Evolutionary conservation across 2,888 invertebrate species (phyloP), one percentile per base, ranked within the genome.

Genomic region (Dastarcus helophoroides): DNA sequence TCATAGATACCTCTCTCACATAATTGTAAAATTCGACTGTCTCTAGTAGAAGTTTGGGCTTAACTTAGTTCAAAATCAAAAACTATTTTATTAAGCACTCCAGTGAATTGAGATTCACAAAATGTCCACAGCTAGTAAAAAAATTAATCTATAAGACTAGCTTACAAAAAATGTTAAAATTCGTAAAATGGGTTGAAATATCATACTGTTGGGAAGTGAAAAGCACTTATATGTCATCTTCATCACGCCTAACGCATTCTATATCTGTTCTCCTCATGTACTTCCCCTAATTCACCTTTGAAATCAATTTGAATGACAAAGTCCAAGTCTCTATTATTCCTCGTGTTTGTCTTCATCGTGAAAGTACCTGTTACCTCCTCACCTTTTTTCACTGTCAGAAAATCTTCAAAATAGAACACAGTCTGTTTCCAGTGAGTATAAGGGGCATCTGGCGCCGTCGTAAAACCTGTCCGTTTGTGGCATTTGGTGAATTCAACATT

Each of bases 361-460:
- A 98, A 93, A 4, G 76, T 76, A 14, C 98, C 98, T 29, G 72
- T 77, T 35, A 98, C 79, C 59, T 91, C 91, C 60, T 99, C 98
- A 32, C 80, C 80, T 52, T 90, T 89, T 60, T 95, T 95, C 17
- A 90, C 91, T 2, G 98, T 98, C 70, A 98, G 76, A 53, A 90
- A 91, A 49, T 97, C 93, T 54, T 93, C 86, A 49, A 97, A 80
- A 62, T 98, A 98, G 67, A 99, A 98, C 29, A 99, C 97, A 5
- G 74, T 75, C 63, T 95, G 94, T 62, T 99, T 99, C 98, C 98
- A 99, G 63, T 99, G 98, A 12, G 98, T 99, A 64, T 98, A 97
- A 15, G 88, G 86, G 1, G 90, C 84, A 58, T 97, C 97, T 0
- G 98, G 98, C 1, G 91, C 91, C 34, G 98, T 98, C 52, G 94